phyloP scores from a whole-genome alignment of 2,797 vertebrate genomes.

The Coilia nasus region DNA sequence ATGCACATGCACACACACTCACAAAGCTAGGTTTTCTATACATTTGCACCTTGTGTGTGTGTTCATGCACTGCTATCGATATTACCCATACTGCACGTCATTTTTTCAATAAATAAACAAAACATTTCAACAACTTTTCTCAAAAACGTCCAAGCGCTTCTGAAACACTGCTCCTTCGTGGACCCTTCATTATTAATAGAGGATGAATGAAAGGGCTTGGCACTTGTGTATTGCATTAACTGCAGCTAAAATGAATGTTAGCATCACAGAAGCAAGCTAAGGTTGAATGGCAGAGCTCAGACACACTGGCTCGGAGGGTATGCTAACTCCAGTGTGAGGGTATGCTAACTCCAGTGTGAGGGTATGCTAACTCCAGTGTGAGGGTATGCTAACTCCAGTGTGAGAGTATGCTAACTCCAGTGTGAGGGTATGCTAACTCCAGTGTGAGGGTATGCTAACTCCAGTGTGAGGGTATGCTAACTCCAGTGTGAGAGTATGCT shows the following conservation, averaged over 20 bases:
- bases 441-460: no score
- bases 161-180: background rate
- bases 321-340: background rate
- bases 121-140: background rate
- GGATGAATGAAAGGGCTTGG: background rate
- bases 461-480: no score
- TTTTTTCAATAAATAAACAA: background rate
- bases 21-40: background rate
- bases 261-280: background rate
- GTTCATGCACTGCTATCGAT: background rate
- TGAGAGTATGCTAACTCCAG: no score
- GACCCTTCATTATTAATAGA: background rate
- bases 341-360: no score
- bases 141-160: background rate
- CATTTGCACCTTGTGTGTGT: background rate
- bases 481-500: no score
- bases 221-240: background rate
- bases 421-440: no score
- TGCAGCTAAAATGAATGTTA: background rate
- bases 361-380: no score
- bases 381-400: no score
- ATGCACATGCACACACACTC: no score
- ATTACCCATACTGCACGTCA: background rate
- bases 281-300: background rate
- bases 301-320: background rate